Evolutionary conservation across 53 echinoderm and acorn worm species (phyloP).

Genomic region (Antedon mediterranea): DNA sequence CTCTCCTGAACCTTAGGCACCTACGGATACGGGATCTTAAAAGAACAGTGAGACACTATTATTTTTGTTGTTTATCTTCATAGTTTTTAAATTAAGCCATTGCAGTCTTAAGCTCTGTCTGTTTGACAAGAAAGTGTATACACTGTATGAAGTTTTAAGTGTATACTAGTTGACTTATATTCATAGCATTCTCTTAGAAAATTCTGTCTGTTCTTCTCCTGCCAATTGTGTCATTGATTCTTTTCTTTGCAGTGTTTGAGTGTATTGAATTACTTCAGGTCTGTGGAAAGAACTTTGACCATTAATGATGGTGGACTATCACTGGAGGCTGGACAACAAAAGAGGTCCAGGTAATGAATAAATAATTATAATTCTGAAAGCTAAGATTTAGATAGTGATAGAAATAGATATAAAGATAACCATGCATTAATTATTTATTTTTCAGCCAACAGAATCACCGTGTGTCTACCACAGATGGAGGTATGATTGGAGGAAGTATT

Average conservation of each 20-base stretch:
- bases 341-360: constrained; percentile 47
- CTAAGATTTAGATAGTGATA: too few relatives aligned
- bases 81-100: too few relatives aligned
- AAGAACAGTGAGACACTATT: constrained; percentile 51
- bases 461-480: constrained; percentile 63
- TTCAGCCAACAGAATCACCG: constrained; percentile 72
- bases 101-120: too few relatives aligned
- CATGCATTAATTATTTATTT: too few relatives aligned
- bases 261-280: constrained; percentile 87
- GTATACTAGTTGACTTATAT: too few relatives aligned
- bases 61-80: too few relatives aligned
- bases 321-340: constrained; percentile 72
- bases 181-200: too few relatives aligned
- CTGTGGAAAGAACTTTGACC: constrained; percentile 77
- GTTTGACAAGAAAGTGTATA: too few relatives aligned
- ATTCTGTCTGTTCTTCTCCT: too few relatives aligned
- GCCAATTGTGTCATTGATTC: too few relatives aligned
- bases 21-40: constrained; percentile 83
- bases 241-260: constrained; percentile 51
- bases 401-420: background rate
- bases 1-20: constrained; percentile 80
- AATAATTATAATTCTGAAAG: too few relatives aligned
- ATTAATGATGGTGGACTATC: constrained; percentile 95
- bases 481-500: constrained; percentile 64
- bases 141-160: too few relatives aligned